Evolutionary conservation across 2,797 vertebrate species (phyloP).

Genomic region (Ispidina picta): DNA sequence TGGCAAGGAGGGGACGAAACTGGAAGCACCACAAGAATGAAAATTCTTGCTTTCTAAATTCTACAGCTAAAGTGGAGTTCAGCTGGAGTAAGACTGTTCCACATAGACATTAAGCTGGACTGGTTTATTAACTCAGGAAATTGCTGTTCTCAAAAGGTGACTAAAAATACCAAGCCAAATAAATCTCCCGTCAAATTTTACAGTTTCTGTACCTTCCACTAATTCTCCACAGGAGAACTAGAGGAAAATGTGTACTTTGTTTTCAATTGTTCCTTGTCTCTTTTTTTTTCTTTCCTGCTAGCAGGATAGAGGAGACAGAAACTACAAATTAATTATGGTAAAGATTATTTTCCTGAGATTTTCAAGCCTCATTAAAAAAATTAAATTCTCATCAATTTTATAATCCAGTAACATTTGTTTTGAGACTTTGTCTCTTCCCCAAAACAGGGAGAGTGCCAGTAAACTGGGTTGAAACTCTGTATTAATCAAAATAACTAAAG

Average conservation of each 20-base stretch:
- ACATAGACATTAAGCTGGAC: background rate
- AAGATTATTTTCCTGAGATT: background rate
- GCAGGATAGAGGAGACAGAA: background rate
- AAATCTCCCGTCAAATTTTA: background rate
- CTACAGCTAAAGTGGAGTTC: background rate
- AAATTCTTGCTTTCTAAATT: background rate
- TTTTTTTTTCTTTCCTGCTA: background rate
- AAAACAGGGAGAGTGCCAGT: background rate
- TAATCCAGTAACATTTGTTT: conserved; percentile 15
- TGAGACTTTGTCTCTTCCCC: background rate
- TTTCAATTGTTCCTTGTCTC: background rate
- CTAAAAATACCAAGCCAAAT: background rate
- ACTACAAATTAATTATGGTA: background rate
- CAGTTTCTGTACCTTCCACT: background rate
- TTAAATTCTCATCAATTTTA: background rate
- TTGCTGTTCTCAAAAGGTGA: background rate
- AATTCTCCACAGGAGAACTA: background rate
- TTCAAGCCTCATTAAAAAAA: conserved; percentile 25
- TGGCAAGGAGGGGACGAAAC: background rate
- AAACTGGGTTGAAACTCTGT: background rate
- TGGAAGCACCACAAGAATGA: background rate
- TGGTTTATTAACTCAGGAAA: background rate
- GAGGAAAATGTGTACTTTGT: background rate
- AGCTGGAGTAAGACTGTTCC: background rate
- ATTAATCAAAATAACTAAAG: conserved; percentile 2